These are phyloP conservation scores for Mustelus asterias DNA, from an alignment of 2,113 vertebrate species.

Conservation along the genomic window DNA sequence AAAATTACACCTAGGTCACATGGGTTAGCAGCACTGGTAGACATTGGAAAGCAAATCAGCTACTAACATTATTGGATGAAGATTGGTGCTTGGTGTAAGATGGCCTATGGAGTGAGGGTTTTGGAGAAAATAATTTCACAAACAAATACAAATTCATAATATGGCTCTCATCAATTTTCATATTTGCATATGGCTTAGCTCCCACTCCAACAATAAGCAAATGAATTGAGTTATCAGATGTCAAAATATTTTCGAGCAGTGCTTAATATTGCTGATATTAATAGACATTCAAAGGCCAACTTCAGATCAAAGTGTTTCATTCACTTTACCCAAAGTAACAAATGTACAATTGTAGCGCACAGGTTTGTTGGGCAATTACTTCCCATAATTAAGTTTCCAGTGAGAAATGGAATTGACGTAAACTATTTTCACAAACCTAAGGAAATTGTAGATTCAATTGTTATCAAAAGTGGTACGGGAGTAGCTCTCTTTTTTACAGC, in stretches of 20 bases:
- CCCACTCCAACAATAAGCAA: background rate
- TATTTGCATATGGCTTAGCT: background rate
- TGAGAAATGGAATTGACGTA: background rate
- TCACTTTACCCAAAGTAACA: background rate
- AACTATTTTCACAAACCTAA: background rate
- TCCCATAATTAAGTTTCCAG: background rate
- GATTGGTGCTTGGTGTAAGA: background rate
- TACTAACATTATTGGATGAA: background rate
- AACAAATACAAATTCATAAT: background rate
- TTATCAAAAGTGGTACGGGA: background rate
- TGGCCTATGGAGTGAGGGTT: too few species aligned
- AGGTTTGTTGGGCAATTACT: background rate
- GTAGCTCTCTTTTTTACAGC: background rate
- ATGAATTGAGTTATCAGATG: background rate
- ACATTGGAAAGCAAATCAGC: background rate
- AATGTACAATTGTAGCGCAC: background rate
- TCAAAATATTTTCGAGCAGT: background rate
- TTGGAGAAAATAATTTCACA: too few species aligned
- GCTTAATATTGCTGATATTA: background rate
- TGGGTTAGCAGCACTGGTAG: background rate
- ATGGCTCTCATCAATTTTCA: background rate
- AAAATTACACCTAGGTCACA: background rate
- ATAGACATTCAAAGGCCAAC: background rate
- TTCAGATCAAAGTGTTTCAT: background rate
- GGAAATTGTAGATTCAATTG: background rate